A percentile compares a stretch with the other conserved stretches of the same genome.
Conservation (phyloP, 1,140 invertebrate species). For the Subanguina moxae region DNA sequence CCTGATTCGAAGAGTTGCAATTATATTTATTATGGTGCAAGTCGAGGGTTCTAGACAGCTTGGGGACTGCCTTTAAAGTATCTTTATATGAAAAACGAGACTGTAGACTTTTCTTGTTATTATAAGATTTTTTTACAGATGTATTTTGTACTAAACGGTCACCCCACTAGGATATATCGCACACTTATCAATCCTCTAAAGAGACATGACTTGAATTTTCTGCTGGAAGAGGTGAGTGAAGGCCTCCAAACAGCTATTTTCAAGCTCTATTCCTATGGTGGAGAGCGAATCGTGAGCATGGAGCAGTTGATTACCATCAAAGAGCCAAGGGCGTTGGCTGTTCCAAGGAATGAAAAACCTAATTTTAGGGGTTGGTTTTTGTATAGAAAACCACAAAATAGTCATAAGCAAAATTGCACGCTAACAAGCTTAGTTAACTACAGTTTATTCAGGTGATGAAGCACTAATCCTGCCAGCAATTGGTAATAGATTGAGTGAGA, state of each 20-base stretch:
- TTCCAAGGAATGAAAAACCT: slow-evolving; percentile 37
- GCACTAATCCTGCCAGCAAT: background rate
- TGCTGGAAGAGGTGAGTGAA: slow-evolving; percentile 41
- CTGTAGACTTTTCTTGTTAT: no score
- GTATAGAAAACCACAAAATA: no score
- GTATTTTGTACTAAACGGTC: slow-evolving; percentile 47
- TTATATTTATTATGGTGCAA: no score
- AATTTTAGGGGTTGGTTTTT: slow-evolving; percentile 22
- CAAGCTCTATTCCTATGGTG: slow-evolving; percentile 37
- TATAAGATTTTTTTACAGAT: slow-evolving; percentile 31
- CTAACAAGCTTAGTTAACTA: background rate
- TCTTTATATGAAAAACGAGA: no score
- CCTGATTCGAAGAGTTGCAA: no score
- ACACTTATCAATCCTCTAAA: slow-evolving; percentile 36
- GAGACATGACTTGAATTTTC: slow-evolving; percentile 25
- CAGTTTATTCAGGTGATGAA: background rate
- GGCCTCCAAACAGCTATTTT: slow-evolving; percentile 44
- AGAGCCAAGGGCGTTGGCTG: slow-evolving; percentile 41
- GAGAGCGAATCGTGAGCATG: slow-evolving; percentile 36
- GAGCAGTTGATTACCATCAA: slow-evolving; percentile 43
- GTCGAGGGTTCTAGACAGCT: no score
- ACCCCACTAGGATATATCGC: slow-evolving; percentile 36
- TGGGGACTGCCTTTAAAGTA: no score
- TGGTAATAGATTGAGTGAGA: background rate
- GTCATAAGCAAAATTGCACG: background rate